Conservation (phyloP, 2,113 vertebrate species). For the Ictalurus furcatus region DNA sequence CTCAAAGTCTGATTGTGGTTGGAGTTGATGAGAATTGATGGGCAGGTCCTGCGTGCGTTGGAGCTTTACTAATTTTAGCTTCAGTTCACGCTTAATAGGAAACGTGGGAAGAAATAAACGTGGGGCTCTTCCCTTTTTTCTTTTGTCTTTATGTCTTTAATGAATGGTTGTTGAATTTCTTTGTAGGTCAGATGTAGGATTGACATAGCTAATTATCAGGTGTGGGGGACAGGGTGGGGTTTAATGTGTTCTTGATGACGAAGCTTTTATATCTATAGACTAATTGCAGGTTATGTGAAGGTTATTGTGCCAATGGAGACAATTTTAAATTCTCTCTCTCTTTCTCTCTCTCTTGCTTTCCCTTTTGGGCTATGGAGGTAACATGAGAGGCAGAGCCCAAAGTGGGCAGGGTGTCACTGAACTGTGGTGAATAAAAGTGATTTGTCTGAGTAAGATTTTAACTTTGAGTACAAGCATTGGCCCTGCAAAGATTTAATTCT, state of each 20-base stretch:
- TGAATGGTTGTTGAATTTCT: background rate
- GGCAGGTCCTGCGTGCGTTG: background rate
- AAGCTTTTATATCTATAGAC: background rate
- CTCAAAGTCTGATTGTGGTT: background rate
- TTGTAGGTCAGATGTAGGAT: background rate
- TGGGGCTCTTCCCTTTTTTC: background rate
- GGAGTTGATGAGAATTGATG: background rate
- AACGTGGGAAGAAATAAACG: background rate
- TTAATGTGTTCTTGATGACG: background rate
- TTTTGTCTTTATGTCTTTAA: background rate
- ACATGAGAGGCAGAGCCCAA: conserved; percentile 57
- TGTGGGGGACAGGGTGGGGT: background rate
- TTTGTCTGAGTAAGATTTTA: conserved; percentile 1
- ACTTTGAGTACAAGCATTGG: conserved; percentile 5
- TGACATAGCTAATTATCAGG: background rate
- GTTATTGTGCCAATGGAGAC: background rate
- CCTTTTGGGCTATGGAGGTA: conserved; percentile 54
- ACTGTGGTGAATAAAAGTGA: background rate
- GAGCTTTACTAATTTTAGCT: background rate
- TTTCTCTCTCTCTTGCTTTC: conserved; percentile 23
- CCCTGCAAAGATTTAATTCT: background rate
- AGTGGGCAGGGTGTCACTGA: conserved; percentile 48
- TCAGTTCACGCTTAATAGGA: background rate
- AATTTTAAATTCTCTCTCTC: background rate
- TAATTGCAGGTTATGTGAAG: background rate